Conservation (phyloP, 2,113 vertebrate species). For the Gavia stellata region DNA sequence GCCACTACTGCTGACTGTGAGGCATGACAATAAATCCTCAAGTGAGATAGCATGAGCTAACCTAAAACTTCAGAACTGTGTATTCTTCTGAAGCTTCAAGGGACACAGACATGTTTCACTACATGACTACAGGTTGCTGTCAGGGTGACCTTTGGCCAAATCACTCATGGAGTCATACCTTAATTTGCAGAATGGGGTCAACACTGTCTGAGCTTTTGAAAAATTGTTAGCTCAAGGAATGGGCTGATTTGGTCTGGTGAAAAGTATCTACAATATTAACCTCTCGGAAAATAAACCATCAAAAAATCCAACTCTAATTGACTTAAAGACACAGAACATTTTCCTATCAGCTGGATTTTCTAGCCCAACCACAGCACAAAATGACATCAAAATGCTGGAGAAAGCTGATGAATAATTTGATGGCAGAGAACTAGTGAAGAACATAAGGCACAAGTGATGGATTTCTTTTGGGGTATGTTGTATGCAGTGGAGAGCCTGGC, state of each 20-base stretch:
- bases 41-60: neutral
- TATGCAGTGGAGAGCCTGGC: neutral
- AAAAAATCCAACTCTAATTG: neutral
- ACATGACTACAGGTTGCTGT: neutral
- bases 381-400: neutral
- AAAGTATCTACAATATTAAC: neutral
- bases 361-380: neutral
- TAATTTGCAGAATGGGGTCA: neutral
- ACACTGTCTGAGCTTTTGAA: neutral
- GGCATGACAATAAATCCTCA: conserved; percentile 18
- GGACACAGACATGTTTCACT: neutral
- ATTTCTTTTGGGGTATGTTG: neutral
- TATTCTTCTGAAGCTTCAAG: neutral
- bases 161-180: neutral
- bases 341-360: neutral
- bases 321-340: neutral
- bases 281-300: neutral
- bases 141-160: neutral
- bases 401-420: neutral
- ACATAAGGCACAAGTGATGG: neutral
- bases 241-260: neutral
- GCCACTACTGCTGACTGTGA: neutral
- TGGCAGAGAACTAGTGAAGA: neutral
- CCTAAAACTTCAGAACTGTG: neutral
- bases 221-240: neutral